Conservation (phyloP, 2,888 invertebrate genomes). For the Trissonchulus sp. region DNA sequence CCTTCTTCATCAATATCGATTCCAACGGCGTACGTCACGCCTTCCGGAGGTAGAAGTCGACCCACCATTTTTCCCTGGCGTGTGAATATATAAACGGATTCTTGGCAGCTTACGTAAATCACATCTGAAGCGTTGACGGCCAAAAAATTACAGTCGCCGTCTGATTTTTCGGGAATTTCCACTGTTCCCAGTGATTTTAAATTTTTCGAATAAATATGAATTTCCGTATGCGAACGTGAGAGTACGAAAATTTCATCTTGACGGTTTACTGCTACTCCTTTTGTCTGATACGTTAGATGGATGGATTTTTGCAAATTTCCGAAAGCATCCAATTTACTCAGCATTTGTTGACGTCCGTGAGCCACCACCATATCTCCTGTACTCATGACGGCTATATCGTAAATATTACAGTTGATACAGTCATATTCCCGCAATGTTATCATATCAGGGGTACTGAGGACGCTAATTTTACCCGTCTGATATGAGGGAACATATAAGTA, state of each 20-base stretch:
- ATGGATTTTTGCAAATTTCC: background rate
- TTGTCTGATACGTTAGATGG: background rate
- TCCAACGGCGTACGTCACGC: slow-evolving; percentile 29
- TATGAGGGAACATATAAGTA: slow-evolving; percentile 30
- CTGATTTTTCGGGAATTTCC: slow-evolving; percentile 1
- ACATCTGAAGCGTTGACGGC: slow-evolving; percentile 1
- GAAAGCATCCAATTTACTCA: background rate
- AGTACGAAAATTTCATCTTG: slow-evolving; percentile 30
- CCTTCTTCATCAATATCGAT: slow-evolving; percentile 21
- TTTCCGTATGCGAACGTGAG: slow-evolving; percentile 28
- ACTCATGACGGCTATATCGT: slow-evolving; percentile 30
- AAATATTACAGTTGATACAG: slow-evolving; percentile 30
- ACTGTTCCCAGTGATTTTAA: slow-evolving; percentile 26
- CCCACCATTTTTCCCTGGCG: slow-evolving; percentile 18
- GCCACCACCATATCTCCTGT: slow-evolving; percentile 31
- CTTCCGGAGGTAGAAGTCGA: slow-evolving; percentile 6
- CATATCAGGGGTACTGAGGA: slow-evolving; percentile 28
- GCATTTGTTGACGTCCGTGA: slow-evolving; percentile 23
- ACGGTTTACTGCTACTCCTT: background rate
- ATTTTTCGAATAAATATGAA: slow-evolving; percentile 28
- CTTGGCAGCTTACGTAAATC: slow-evolving; percentile 31
- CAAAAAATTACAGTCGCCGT: slow-evolving; percentile 32
- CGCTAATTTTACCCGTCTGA: slow-evolving; percentile 32
- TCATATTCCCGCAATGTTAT: slow-evolving; percentile 14
- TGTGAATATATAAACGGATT: slow-evolving; percentile 18